A percentile compares a stretch with the other conserved stretches of the same genome.
phyloP scores from a whole-genome alignment of 2,888 invertebrate species.

The Synanthedon myopaeformis region DNA sequence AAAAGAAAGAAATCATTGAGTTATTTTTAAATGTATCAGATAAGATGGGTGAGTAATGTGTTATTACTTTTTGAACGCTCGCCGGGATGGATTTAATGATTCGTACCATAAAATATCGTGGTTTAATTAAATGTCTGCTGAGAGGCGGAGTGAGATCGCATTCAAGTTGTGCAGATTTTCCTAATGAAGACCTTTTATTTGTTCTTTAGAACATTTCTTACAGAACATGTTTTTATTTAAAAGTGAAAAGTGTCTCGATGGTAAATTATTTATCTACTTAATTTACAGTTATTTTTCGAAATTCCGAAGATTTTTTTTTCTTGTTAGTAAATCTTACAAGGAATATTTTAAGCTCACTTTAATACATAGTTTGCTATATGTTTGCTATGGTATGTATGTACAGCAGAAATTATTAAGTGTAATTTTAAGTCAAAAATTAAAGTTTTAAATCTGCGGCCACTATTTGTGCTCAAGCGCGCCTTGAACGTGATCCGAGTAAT shows the following conservation, averaged over 20 bases:
- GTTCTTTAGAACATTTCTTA: not conserved
- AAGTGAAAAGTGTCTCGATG: no score
- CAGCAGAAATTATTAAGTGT: no score
- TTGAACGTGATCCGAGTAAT: conserved; percentile 68
- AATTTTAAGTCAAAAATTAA: not conserved
- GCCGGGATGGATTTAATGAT: conserved; percentile 34
- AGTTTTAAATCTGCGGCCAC: conserved; percentile 28
- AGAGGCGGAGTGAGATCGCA: conserved; percentile 42
- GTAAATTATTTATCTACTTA: no score
- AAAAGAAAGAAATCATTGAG: conserved; percentile 26
- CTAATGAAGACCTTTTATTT: conserved; percentile 14
- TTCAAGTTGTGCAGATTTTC: conserved; percentile 36
- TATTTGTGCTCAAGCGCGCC: conserved; percentile 43
- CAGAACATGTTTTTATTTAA: no score
- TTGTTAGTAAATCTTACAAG: no score
- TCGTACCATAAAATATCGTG: conserved; percentile 41
- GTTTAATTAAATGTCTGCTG: conserved; percentile 55
- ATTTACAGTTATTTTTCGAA: no score
- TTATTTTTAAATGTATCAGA: conserved; percentile 16
- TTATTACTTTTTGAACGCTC: conserved; percentile 19
- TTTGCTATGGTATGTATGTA: no score
- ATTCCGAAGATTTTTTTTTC: no score
- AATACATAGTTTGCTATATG: no score
- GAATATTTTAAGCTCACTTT: no score
- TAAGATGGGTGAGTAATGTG: conserved; percentile 9